Evolutionary conservation across 2,113 vertebrate species (phyloP).

Genomic region (Tenebrosternarchus preto): DNA sequence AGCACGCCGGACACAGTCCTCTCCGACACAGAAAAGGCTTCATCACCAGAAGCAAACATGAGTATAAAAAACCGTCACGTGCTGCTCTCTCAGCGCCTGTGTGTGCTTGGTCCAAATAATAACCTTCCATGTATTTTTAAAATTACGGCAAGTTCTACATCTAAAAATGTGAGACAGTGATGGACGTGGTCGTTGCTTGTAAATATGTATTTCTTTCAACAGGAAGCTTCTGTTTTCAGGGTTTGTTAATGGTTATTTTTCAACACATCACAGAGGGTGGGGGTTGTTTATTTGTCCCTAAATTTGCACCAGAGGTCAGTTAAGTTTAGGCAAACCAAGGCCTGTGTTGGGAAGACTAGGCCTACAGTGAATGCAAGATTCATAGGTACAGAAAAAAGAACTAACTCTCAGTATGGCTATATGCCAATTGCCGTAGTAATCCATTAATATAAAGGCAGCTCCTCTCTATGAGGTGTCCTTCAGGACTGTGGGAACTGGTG

Average conservation of each 20-base stretch:
- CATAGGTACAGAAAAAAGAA: too few species aligned
- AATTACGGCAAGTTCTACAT: neutral
- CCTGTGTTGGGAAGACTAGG: too few species aligned
- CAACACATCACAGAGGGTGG: too few species aligned
- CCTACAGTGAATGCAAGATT: too few species aligned
- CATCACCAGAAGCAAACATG: conserved; percentile 61
- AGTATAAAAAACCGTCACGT: conserved; percentile 59
- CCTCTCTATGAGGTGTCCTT: neutral
- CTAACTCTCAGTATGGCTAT: too few species aligned
- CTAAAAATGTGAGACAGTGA: neutral
- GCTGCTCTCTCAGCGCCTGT: neutral
- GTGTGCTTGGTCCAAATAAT: conserved; percentile 2
- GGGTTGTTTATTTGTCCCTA: neutral
- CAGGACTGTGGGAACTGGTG: conserved; percentile 8
- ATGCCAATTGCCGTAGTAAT: too few species aligned
- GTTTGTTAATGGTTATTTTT: too few species aligned
- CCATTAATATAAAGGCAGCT: conserved; percentile 16
- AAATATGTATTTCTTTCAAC: conserved; percentile 10
- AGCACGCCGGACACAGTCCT: too few species aligned
- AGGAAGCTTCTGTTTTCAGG: neutral
- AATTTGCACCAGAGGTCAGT: neutral
- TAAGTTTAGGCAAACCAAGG: too few species aligned
- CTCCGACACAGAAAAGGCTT: conserved; percentile 63
- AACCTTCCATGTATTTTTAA: conserved; percentile 43
- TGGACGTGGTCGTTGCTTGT: neutral